These are phyloP conservation scores for Leucophenga varia DNA, from an alignment of 1,140 invertebrate species.

Conservation along the genomic window DNA sequence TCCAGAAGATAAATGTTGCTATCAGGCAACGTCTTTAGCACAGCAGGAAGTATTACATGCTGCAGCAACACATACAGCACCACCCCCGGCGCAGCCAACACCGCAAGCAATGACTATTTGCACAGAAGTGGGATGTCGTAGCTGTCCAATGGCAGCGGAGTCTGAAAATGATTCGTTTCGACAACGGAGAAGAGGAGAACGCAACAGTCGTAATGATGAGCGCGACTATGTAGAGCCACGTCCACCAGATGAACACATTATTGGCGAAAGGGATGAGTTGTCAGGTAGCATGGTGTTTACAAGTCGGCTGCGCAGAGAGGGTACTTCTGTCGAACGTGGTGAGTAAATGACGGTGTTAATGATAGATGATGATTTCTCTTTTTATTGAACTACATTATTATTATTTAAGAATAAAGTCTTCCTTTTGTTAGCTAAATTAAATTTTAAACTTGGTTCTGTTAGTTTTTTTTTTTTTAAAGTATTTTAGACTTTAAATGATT, in stretches of 20 bases:
- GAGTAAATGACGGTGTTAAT: conserved; percentile 1
- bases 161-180: conserved; percentile 24
- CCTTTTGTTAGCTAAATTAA: too few species aligned
- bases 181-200: conserved; percentile 29
- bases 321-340: conserved; percentile 37
- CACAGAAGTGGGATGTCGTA: conserved; percentile 46
- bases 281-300: conserved; percentile 32
- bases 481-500: too few species aligned
- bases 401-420: too few species aligned
- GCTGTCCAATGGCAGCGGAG: conserved; percentile 32
- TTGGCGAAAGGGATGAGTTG: conserved; percentile 22
- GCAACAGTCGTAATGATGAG: conserved; percentile 32
- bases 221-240: conserved; percentile 12
- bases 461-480: neutral
- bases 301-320: conserved; percentile 37
- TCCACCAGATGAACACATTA: conserved; percentile 2
- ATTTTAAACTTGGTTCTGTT: too few species aligned
- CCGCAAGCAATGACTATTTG: conserved; percentile 36
- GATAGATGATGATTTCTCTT: too few species aligned
- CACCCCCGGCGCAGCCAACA: conserved; percentile 9
- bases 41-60: conserved; percentile 7
- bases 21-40: conserved; percentile 19
- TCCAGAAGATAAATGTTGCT: conserved; percentile 53
- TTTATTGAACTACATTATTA: neutral
- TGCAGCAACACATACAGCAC: conserved; percentile 5